Evolutionary conservation across 2,113 vertebrate genomes (phyloP), one percentile per base, ranked within the genome.

Genomic region (Colossoma macropomum): DNA sequence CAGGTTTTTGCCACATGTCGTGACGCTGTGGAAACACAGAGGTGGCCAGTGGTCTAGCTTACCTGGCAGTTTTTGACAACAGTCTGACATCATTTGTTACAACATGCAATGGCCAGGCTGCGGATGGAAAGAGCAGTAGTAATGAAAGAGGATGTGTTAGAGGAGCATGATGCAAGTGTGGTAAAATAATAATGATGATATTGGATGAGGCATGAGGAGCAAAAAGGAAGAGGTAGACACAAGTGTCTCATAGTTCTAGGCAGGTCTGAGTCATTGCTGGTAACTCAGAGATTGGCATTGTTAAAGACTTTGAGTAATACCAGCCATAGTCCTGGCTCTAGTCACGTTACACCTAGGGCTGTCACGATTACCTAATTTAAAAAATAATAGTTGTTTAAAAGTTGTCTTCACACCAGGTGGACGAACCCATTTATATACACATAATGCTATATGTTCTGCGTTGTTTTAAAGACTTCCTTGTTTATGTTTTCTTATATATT

Each of bases 141-240:
- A 69, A 79, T 79, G 63, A 68, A 78, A 79, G 30, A 27, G 13
- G 77, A 79, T 48, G 78, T 45, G 32, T 34, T 60, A 17, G 25
- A 73, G 38, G 32, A 60, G 68, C 68, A 45, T 73, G 54, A 60
- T 59, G 68, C 38, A 80, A 56, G 62, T 9, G 54, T 73, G 52
- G 70, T 41, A 41, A 71, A 38, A 71, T 25, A 45, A 41, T 23
- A 38, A 12, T n/a, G 69, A 45, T 80, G 66, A 73, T 13, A 48
- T 1, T 56, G 69, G 56, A 72, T 48, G 79, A 48, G n/a, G 59
- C 17, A 38, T 73, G 78, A 80, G 50, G 60, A 28, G 68, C 50
- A 72, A 17, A 10, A 38, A 69, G 50, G 50, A 69, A 62, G 54
- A 8, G 16, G 32, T 25, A 80, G 78, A 68, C 66, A 80, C 27